Conservation (phyloP, 2,888 invertebrate species). For the Imbricaverruca yamaguchii region DNA sequence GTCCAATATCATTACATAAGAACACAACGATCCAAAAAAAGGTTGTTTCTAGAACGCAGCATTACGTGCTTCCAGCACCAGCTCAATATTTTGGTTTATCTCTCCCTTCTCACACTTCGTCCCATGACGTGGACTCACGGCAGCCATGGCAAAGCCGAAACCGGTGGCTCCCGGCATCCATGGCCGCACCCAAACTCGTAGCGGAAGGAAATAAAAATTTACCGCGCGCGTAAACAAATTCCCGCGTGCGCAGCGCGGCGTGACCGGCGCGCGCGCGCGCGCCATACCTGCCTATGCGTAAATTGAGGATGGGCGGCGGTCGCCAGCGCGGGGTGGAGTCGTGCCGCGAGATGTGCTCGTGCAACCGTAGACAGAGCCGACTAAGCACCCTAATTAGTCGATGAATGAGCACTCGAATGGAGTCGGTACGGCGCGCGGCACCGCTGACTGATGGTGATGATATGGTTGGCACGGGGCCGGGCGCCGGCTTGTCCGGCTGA, state of each 20-base stretch:
- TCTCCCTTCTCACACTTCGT: no score
- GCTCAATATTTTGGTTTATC: no score
- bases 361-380: slow-evolving; percentile 19
- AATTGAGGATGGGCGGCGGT: slow-evolving; percentile 18
- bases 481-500: background rate
- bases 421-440: background rate
- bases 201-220: slow-evolving; percentile 19
- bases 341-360: slow-evolving; percentile 5
- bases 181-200: background rate
- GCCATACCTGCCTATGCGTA: background rate
- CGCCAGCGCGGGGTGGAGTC: background rate
- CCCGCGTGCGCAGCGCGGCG: background rate
- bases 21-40: no score
- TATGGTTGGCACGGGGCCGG: background rate
- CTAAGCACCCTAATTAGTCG: slow-evolving; percentile 19
- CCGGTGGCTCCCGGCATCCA: background rate
- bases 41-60: no score
- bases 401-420: slow-evolving; percentile 2
- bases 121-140: no score
- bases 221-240: slow-evolving; percentile 14
- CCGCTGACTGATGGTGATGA: slow-evolving; percentile 14
- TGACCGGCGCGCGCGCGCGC: background rate
- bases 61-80: no score
- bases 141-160: no score
- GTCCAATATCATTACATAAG: no score